phyloP scores from a whole-genome alignment of 2,797 vertebrate species.

The Amblyraja radiata region DNA sequence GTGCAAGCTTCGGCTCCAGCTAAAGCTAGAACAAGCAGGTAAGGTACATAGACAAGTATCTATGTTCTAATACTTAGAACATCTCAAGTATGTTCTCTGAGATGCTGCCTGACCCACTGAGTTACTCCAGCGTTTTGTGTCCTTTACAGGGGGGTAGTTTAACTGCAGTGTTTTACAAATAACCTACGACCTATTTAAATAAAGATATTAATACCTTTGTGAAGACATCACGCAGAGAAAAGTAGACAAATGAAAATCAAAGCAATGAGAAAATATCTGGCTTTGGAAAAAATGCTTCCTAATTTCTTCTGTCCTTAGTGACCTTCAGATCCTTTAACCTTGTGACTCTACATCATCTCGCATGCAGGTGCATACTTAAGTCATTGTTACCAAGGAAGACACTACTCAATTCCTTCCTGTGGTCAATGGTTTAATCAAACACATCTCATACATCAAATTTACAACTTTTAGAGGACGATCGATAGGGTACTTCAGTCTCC shows the following conservation, averaged over 20 bases:
- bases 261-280: background rate
- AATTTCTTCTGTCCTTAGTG: slow-evolving; percentile 39
- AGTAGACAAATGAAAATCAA: too few relatives aligned
- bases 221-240: too few relatives aligned
- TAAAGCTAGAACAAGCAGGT: too few relatives aligned
- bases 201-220: too few relatives aligned
- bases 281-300: background rate
- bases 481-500: slow-evolving; percentile 52
- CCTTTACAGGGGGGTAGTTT: too few relatives aligned
- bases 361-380: slow-evolving; percentile 43
- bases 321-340: slow-evolving; percentile 43
- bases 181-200: too few relatives aligned
- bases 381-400: slow-evolving; percentile 50
- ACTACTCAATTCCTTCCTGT: slow-evolving; percentile 43
- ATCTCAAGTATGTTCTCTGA: too few relatives aligned
- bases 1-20: background rate
- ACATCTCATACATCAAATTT: slow-evolving; percentile 54
- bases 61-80: too few relatives aligned
- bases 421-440: slow-evolving; percentile 54
- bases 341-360: slow-evolving; percentile 39
- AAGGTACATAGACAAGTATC: too few relatives aligned
- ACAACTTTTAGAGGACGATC: slow-evolving; percentile 53
- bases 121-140: too few relatives aligned
- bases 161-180: too few relatives aligned
- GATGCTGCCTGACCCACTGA: too few relatives aligned